Conservation (phyloP, 2,888 invertebrate genomes). For the Bruchidius siliquastri region DNA sequence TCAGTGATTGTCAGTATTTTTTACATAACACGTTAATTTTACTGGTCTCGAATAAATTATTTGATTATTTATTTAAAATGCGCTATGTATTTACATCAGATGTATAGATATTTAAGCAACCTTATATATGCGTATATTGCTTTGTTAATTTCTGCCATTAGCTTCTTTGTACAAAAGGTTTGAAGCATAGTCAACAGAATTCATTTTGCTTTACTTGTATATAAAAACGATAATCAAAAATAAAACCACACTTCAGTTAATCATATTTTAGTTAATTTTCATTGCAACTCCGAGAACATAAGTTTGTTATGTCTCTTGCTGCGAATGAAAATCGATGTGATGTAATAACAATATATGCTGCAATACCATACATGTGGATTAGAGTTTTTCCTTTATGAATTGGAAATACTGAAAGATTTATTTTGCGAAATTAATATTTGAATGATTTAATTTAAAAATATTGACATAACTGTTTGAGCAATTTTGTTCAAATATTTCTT, state of each 20-base stretch:
- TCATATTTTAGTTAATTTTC: background rate
- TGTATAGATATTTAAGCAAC: slow-evolving; percentile 40
- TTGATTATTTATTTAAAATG: slow-evolving; percentile 41
- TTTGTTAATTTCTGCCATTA: slow-evolving; percentile 31
- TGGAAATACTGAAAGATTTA: too few relatives aligned
- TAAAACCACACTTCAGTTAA: background rate
- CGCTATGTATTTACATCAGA: slow-evolving; percentile 42
- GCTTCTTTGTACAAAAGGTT: slow-evolving; percentile 24
- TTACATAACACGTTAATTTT: slow-evolving; percentile 18
- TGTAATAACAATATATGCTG: too few relatives aligned
- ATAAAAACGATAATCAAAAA: slow-evolving; percentile 11
- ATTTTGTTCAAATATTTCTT: too few relatives aligned
- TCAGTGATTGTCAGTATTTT: slow-evolving; percentile 46
- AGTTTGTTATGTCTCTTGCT: too few relatives aligned
- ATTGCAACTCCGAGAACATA: too few relatives aligned
- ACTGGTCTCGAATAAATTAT: slow-evolving; percentile 41
- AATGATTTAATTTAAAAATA: too few relatives aligned
- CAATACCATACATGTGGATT: too few relatives aligned
- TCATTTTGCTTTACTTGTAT: slow-evolving; percentile 1
- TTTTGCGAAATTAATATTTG: too few relatives aligned
- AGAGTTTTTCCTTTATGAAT: too few relatives aligned
- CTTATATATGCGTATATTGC: slow-evolving; percentile 29
- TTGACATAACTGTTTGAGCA: too few relatives aligned
- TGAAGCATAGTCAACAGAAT: background rate
- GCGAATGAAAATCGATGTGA: too few relatives aligned